Evolutionary conservation across 2,888 invertebrate genomes (phyloP), one percentile per base, ranked within the genome.

Genomic region (Parnassius smintheus): DNA sequence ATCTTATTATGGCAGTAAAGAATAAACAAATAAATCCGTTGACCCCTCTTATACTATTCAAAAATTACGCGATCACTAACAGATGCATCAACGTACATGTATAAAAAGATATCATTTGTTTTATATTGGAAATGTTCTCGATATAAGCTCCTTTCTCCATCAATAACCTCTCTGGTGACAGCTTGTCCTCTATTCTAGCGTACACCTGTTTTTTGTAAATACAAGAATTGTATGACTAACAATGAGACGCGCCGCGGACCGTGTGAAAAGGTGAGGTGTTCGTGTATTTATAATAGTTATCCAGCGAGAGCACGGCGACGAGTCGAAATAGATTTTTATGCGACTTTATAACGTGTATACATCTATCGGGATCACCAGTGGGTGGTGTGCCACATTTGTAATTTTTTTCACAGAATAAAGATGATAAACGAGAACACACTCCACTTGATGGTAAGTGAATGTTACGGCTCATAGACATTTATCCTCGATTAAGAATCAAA

Each of bases 241-340:
- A 74, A 70, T 72, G 56, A 64, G 62, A 13, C 53, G 62, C 62
- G 42, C 22, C 61, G 49, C 56, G 72, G 58, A 71, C 70, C 75
- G 73, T 73, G 73, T 74, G 73, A 66, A 74, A 68, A 62, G 65
- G 69, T 72, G 72, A 72, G 71, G 65, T 72, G 70, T 71, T 61
- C 61, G 64, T 61, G 60, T 72, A 71, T 72, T 73, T 74, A 71
- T 72, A 73, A 72, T 72, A 67, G 70, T 71, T 69, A 65, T 70
- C 65, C 67, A 65, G 61, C 58, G 66, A 65, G 67, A 65, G 66
- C 61, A 63, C 64, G 48, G 67, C 65, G 68, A 65, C 68, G 61
- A n/a, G 67, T 71, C 57, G 66, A 71, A 75, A 75, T 73, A 72
- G 73, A 72, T 70, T 63, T 73, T 73, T 71, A 72, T 72, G 68